Conservation (phyloP, 2,888 invertebrate species). For the Eristalinus sepulchralis region DNA sequence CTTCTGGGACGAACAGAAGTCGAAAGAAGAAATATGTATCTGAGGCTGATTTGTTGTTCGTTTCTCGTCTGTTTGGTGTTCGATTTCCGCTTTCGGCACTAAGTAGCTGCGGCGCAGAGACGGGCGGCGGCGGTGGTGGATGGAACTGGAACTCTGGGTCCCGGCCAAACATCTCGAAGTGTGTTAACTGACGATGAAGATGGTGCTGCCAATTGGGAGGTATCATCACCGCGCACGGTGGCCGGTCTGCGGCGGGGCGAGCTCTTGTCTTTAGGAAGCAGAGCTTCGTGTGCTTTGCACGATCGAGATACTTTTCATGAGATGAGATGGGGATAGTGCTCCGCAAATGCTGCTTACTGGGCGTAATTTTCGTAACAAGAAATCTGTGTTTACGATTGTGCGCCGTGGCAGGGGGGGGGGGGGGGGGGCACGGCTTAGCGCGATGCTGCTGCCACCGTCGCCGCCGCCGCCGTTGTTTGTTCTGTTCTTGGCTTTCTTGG, state of each 20-base stretch:
- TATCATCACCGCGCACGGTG: conserved; percentile 7
- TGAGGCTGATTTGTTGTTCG: conserved; percentile 43
- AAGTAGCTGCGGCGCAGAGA: conserved; percentile 1
- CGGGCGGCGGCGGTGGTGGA: background rate
- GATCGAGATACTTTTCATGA: conserved; percentile 16
- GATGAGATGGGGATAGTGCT: conserved; percentile 25
- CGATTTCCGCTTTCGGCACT: conserved; percentile 62
- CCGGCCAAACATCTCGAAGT: conserved; percentile 33
- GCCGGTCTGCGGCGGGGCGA: background rate
- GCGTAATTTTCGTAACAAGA: conserved; percentile 56
- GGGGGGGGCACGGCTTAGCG: background rate
- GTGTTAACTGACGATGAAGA: conserved; percentile 38
- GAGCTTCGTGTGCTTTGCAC: conserved; percentile 23
- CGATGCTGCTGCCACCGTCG: background rate
- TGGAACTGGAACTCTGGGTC: background rate
- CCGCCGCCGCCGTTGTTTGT: conserved; percentile 18
- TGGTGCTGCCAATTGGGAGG: conserved; percentile 33
- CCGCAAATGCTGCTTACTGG: conserved; percentile 54
- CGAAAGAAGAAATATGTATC: conserved; percentile 33
- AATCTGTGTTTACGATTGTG: conserved; percentile 48
- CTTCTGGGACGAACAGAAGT: background rate
- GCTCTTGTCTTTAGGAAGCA: background rate
- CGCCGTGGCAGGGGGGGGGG: background rate
- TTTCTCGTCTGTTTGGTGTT: conserved; percentile 52
- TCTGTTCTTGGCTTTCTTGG: conserved; percentile 30